Base-by-base conservation (phyloP, 2,113 vertebrate species). In the Vulpes lagopus region DNA sequence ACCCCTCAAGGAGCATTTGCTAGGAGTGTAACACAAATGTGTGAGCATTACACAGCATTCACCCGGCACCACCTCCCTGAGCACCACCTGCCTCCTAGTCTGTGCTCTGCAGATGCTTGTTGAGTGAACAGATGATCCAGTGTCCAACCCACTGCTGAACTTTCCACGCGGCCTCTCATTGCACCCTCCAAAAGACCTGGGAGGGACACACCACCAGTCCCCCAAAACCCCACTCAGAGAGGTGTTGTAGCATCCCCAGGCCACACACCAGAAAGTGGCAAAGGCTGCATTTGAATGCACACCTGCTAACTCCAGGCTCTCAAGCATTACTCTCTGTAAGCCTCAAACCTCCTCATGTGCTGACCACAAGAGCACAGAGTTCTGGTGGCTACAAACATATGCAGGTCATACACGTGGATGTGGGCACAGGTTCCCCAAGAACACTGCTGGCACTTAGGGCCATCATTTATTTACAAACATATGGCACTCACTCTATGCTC, bases 81-180 rank as follows among this genome's bases (percentile, higher is more conserved):
- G 3, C 5, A 0, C 2, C 0, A 20, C 35, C 32, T 16, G 2
- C 12, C 32, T 25, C 12, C 23, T 65, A 11, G 25, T 8, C 4
- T 0, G 1, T 0, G 3, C 35, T 25, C 65, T 15, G 30, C 32
- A 35, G 17, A 3, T 10, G 38, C 55, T 43, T 67, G 9, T 1
- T 35, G 69, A 55, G 23, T 59, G 49, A 38, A 19, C 1, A 59
- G 17, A 65, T 11, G 76, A 38, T 23, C 19, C 12, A 64, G 64
- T 0, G 35, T 17, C 81, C 51, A 20, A 11, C 14, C 16, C 7
- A 0, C 35, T 8, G 49, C 87, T 62, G 32, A 86, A 59, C 27
- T 1, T 23, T 3, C n/a, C 69, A 19, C 4, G 38, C 49, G 23
- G 11, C 86, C 57, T 20, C 62, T 17, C 43, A 9, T 1, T 19